Base-by-base conservation (phyloP, 2,888 invertebrate species). In the Fragum fragum region DNA sequence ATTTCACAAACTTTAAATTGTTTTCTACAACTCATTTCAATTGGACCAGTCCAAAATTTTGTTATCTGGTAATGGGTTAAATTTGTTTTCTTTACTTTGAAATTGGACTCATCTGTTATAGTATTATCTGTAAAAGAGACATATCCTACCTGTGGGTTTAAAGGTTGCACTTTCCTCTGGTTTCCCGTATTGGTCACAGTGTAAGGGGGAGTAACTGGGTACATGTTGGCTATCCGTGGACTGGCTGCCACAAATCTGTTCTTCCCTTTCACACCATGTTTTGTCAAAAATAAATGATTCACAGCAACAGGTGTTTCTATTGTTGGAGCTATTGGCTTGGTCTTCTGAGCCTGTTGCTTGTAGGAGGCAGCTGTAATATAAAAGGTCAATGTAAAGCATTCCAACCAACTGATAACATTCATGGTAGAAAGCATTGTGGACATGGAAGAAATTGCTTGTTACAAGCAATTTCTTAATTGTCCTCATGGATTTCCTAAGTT, bases 221-320 rank as follows among this genome's bases (percentile, higher is more conserved):
- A 89, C 28, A 88, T 72, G 14, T 90, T 86, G 18, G 91, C 90
- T 52, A 93, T 93, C 32, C 90, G 81, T 9, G 93, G 93, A 7
- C 91, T 92, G 21, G 91, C 91, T 9, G 92, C 90, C 7, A 93
- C 88, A 63, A 90, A 88, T 39, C 92, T 79, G 80, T 93, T 93
- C 68, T 88, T 90, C n/a, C 86, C 84, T 23, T 81, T 80, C 3
- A 72, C 57, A n/a, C 72, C 78, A 42, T 80, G 76, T 66, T 88
- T 91, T 16, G 92, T 92, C 18, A 94, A 87, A 78, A 94, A 94
- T 76, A 94, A 86, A 76, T 94, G 94, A 81, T 94, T 94, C 85
- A 94, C 90, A 70, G 93, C 94, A 3, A 88, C 88, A 0, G 94
- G 92, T 18, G 90, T 87, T 78, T 93, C 92, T 21, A 93, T 92